Percentiles rank a stretch among this genome's conserved stretches.
These are phyloP conservation scores for Ardeotis arabs DNA, from an alignment of 2,113 vertebrate species.

Conservation along the genomic window DNA sequence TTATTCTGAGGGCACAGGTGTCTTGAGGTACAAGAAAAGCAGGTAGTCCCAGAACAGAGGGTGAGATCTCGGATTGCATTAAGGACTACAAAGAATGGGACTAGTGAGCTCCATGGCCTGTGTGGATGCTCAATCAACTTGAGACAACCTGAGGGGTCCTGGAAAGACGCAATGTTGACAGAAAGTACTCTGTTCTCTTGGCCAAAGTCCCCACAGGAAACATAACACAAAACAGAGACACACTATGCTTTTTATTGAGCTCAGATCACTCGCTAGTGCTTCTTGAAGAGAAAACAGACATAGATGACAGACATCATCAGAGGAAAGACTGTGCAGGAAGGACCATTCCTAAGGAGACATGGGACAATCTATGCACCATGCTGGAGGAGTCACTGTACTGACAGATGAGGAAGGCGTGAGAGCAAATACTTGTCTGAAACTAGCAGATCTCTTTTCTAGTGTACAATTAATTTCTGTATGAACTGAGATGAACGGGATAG, in stretches of 20 bases:
- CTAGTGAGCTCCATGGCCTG: background rate
- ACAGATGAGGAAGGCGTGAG: background rate
- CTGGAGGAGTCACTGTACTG: background rate
- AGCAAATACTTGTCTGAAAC: background rate
- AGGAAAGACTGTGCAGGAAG: background rate
- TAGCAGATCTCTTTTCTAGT: background rate
- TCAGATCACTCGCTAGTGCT: background rate
- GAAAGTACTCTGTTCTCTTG: background rate
- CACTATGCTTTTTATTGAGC: background rate
- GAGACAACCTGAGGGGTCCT: rapidly evolving
- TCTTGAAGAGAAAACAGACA: background rate
- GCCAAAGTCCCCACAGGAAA: background rate
- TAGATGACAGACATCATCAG: background rate
- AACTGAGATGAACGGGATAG: background rate
- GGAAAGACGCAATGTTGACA: background rate
- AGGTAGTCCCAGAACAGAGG: background rate
- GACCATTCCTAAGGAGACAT: background rate
- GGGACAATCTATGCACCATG: background rate
- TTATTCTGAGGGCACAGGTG: background rate
- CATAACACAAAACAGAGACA: background rate
- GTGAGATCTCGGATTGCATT: background rate
- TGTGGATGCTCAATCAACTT: rapidly evolving
- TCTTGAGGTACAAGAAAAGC: background rate
- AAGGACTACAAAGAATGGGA: background rate
- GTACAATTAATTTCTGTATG: background rate